Percentiles rank a stretch among this genome's conserved stretches.
Evolutionary conservation across 92 coral and sea anemone genomes (phyloP).

Genomic region (Scolanthus callimorphus): DNA sequence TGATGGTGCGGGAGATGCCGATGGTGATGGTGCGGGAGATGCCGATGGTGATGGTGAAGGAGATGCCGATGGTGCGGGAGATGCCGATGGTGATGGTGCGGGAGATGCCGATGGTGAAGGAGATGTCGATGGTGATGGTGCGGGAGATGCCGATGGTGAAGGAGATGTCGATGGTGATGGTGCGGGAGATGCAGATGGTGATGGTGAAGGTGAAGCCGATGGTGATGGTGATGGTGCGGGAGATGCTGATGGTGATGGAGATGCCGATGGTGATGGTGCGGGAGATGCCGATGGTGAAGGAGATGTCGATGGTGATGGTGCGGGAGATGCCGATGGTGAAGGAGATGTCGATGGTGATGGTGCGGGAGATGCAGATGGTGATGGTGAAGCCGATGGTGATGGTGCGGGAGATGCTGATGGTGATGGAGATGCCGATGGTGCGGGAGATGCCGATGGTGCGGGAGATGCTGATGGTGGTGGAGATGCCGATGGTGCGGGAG

Average conservation of each 20-base stretch:
- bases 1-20: not conserved
- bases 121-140: not conserved
- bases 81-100: too few species aligned
- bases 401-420: not conserved
- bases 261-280: not conserved
- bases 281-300: not conserved
- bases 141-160: not conserved
- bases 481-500: not conserved
- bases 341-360: not conserved
- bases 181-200: not conserved
- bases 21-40: too few species aligned
- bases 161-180: too few species aligned
- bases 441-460: not conserved
- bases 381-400: not conserved
- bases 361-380: constrained; percentile 1
- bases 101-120: not conserved
- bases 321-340: not conserved
- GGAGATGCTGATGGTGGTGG: not conserved
- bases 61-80: too few species aligned
- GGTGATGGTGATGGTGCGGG: not conserved
- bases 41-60: too few species aligned
- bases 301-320: not conserved
- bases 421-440: not conserved
- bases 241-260: not conserved
- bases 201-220: not conserved